Conservation (phyloP, 2,797 vertebrate species). For the Argentina silus region DNA sequence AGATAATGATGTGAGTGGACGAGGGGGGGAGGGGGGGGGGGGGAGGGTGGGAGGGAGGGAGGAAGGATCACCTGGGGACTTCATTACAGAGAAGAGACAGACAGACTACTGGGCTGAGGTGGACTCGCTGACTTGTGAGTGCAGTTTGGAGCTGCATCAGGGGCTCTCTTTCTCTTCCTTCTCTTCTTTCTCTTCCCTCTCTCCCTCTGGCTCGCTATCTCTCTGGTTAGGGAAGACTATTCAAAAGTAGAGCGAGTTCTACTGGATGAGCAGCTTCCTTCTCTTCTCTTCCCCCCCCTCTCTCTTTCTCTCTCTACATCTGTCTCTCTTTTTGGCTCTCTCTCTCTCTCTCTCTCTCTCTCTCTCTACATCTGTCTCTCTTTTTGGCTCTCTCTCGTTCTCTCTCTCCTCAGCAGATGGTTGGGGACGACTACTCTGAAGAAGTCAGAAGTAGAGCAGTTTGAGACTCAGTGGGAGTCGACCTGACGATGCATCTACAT, state of each 20-base stretch:
- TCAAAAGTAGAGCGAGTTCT: neutral
- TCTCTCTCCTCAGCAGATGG: too few relatives aligned
- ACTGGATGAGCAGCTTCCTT: neutral
- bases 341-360: neutral
- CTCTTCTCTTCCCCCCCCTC: neutral
- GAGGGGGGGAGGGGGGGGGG: constrained; percentile 45
- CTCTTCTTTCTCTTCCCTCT: constrained; percentile 9
- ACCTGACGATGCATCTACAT: too few relatives aligned
- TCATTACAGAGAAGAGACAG: constrained; percentile 72
- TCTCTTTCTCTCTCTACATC: neutral
- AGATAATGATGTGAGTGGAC: constrained; percentile 62
- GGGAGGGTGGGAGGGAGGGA: constrained; percentile 44
- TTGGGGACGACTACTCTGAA: too few relatives aligned
- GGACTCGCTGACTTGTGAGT: too few relatives aligned
- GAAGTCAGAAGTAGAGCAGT: too few relatives aligned
- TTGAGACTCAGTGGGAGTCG: too few relatives aligned
- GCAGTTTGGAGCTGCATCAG: too few relatives aligned
- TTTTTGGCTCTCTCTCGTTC: too few relatives aligned
- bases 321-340: too few relatives aligned
- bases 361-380: too few relatives aligned
- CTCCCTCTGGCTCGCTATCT: too few relatives aligned
- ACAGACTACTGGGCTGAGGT: constrained; percentile 27
- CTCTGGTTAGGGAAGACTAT: neutral
- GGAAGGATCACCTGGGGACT: constrained; percentile 77
- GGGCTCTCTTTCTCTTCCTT: constrained; percentile 24